These are phyloP conservation scores for Drosophila busckii DNA, from an alignment of 1,140 invertebrate species.

Conservation along the genomic window DNA sequence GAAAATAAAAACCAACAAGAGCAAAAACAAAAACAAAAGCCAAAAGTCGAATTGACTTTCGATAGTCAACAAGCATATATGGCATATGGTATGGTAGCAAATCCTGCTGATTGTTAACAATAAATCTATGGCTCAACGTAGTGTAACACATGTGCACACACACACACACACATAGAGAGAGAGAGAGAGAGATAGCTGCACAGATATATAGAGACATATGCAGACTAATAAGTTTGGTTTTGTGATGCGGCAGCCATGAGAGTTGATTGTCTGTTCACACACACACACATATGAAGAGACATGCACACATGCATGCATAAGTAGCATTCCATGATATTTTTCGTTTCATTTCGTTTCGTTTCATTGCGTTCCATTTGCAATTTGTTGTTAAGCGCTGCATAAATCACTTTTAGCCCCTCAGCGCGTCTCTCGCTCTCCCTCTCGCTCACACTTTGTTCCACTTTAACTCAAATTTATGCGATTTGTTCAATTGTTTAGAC, in stretches of 20 bases:
- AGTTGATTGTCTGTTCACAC: constrained; percentile 25
- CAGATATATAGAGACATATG: too few relatives aligned
- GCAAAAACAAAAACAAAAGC: too few relatives aligned
- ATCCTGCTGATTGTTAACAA: constrained; percentile 66
- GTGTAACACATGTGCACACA: constrained; percentile 45
- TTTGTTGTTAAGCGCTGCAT: constrained; percentile 51
- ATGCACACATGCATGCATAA: constrained; percentile 58
- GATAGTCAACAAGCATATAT: constrained; percentile 49
- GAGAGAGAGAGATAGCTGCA: constrained; percentile 12
- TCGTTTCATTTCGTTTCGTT: constrained; percentile 37
- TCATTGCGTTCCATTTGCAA: constrained; percentile 65
- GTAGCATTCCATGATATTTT: constrained; percentile 56
- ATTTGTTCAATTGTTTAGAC: constrained; percentile 27
- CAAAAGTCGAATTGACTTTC: constrained; percentile 77
- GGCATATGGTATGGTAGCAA: constrained; percentile 28
- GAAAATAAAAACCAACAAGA: too few relatives aligned
- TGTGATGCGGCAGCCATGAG: background rate
- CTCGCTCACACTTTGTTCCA: too few relatives aligned
- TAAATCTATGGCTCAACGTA: constrained; percentile 71
- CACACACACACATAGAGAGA: constrained; percentile 6
- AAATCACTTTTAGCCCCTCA: constrained; percentile 50
- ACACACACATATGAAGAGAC: background rate
- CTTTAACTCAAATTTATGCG: constrained; percentile 53
- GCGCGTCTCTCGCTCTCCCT: constrained; percentile 1
- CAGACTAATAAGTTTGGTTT: constrained; percentile 45